Evolutionary conservation across 2,797 vertebrate species (phyloP).

Genomic region (Anguilla anguilla): DNA sequence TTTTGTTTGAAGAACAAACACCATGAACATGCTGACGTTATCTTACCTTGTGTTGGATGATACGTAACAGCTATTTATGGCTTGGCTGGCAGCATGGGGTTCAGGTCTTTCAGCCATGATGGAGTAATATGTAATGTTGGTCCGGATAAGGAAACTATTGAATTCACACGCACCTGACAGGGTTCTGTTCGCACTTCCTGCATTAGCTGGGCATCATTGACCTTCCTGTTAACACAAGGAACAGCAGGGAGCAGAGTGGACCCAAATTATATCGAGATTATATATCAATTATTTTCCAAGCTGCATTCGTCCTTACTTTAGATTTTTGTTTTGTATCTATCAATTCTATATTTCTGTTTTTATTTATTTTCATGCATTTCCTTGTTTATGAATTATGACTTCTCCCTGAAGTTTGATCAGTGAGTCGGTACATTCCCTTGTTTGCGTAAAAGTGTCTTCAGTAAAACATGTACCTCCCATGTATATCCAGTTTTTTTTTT

Average conservation of each 20-base stretch:
- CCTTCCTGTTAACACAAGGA: not conserved
- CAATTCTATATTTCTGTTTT: not conserved
- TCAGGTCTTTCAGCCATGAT: not conserved
- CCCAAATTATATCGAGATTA: not conserved
- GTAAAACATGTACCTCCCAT: not conserved
- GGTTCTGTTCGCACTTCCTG: not conserved
- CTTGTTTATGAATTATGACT: not conserved
- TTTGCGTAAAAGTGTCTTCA: not conserved
- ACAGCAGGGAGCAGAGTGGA: too few relatives aligned
- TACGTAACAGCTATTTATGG: not conserved
- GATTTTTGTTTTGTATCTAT: not conserved
- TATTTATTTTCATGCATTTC: not conserved
- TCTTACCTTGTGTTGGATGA: not conserved
- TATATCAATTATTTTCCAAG: not conserved
- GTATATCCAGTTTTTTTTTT: not conserved
- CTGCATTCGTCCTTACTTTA: too few relatives aligned
- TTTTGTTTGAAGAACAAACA: not conserved
- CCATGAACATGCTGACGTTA: not conserved
- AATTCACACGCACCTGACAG: not conserved
- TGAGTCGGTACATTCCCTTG: not conserved
- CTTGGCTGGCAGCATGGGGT: not conserved
- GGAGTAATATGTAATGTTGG: not conserved
- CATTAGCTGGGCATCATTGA: not conserved
- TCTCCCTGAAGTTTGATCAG: not conserved
- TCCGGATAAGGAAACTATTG: not conserved